phyloP scores from a whole-genome alignment of 2,113 vertebrate species.

The Pantherophis guttatus region DNA sequence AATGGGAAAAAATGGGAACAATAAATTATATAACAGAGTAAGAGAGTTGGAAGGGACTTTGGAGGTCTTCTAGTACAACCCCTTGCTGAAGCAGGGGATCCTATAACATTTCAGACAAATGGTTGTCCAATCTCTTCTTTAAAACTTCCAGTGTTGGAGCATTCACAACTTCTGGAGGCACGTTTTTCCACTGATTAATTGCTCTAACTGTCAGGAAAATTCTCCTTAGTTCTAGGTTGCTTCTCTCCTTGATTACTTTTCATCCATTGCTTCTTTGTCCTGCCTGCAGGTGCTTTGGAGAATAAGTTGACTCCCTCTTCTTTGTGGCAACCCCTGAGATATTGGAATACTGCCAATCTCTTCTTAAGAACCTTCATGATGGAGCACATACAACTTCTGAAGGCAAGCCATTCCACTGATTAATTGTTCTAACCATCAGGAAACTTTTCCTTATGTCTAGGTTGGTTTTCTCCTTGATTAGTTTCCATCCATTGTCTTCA shows the following conservation, averaged over 20 bases:
- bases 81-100: background rate
- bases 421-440: background rate
- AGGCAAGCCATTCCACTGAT: background rate
- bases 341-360: background rate
- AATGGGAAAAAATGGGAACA: background rate
- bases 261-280: too few species aligned
- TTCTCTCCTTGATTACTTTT: background rate
- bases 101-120: background rate
- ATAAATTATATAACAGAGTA: background rate
- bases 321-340: background rate
- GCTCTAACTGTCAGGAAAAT: background rate
- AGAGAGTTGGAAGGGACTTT: background rate
- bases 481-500: too few species aligned
- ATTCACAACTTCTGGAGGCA: background rate
- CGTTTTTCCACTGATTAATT: background rate
- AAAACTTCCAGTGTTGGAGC: background rate
- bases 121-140: background rate
- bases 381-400: background rate
- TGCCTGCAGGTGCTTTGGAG: too few species aligned
- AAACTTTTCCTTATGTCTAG: background rate
- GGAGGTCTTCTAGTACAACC: background rate
- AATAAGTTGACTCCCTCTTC: too few species aligned
- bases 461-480: background rate
- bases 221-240: background rate
- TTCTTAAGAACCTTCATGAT: background rate